Conservation (phyloP, 2,888 invertebrate species). For the Leptinotarsa juncta region DNA sequence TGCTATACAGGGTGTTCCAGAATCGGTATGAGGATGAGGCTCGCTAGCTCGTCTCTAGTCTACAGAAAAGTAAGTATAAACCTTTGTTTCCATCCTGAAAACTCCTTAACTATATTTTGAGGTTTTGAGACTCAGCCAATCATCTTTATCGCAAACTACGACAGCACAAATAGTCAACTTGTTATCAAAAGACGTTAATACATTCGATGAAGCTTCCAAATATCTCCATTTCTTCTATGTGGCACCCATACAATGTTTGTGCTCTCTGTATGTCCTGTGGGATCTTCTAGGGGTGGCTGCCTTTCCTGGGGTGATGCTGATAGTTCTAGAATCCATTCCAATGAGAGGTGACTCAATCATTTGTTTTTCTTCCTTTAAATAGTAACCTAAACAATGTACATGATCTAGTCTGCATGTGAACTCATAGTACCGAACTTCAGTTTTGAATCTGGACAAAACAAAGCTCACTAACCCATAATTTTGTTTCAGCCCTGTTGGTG, state of each 20-base stretch:
- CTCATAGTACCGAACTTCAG: no score
- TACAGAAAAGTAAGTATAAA: conserved; percentile 78
- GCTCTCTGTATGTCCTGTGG: conserved; percentile 73
- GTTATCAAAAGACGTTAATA: conserved; percentile 85
- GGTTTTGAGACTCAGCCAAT: conserved; percentile 74
- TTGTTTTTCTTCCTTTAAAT: no score
- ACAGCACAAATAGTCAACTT: conserved; percentile 85
- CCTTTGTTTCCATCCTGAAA: background rate
- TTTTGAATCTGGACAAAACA: no score
- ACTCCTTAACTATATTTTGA: conserved; percentile 50
- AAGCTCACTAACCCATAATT: background rate
- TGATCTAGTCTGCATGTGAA: background rate
- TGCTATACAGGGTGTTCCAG: conserved; percentile 69
- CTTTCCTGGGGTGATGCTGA: conserved; percentile 72
- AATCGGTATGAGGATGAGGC: conserved; percentile 81
- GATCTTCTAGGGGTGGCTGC: conserved; percentile 68
- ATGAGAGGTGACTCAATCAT: conserved; percentile 64
- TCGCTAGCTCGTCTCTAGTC: conserved; percentile 83
- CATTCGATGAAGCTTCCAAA: conserved; percentile 79
- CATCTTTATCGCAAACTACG: conserved; percentile 83
- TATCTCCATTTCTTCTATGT: conserved; percentile 85
- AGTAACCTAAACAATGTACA: background rate
- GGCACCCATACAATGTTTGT: conserved; percentile 78
- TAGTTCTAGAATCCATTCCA: conserved; percentile 68
- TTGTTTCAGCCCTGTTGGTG: conserved; percentile 45